Base-by-base conservation (phyloP, 2,797 vertebrate species). In the Scleropages formosus region DNA sequence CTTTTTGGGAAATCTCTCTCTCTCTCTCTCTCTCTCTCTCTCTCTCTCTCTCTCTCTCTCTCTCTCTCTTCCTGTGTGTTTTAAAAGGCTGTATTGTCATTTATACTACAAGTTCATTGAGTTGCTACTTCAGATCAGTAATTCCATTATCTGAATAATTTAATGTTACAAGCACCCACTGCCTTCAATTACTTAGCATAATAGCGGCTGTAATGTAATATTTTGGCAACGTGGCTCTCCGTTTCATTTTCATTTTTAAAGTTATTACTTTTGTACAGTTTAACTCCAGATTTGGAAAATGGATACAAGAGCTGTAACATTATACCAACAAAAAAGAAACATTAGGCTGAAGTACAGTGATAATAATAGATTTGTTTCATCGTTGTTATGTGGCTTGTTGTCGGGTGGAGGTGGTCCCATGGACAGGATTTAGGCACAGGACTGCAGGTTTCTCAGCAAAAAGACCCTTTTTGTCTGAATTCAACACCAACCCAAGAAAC, bases 21-120 rank as follows among this genome's bases (percentile, higher is more conserved):
- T n/a, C 20, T 61, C 26, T 85, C 83, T 87, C 83, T 73, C n/a
- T 16, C 7, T 59, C 59, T 59, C 58, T 61, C 7, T 22, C 1
- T 26, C 31, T 46, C n/a, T 12, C 49, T 56, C 87, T 87, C 84
- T 85, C 83, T 87, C 83, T 73, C n/a, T 16, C 7, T 59, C 59
- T 59, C 58, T 61, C 7, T 22, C 1, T 26, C 31, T 46, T n/a
- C 12, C 49, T 56, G 9, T 6, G n/a, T 12, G 11, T 22, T 78
- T 60, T 51, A 72, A 58, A 72, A 64, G 22, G 71, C 60, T 67
- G 31, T 60, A 69, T 76, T 78, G 27, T 79, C 59, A 78, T 69
- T 26, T 73, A 67, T 12, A 72, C 31, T 62, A 62, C 13, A 27
- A 82, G 73, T 80, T 79, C 63, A 78, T 22, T 20, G 60, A 75